A percentile compares a stretch with the other conserved stretches of the same genome.
Evolutionary conservation across 2,113 vertebrate species (phyloP).

Genomic region (Triplophysa tibetana): DNA sequence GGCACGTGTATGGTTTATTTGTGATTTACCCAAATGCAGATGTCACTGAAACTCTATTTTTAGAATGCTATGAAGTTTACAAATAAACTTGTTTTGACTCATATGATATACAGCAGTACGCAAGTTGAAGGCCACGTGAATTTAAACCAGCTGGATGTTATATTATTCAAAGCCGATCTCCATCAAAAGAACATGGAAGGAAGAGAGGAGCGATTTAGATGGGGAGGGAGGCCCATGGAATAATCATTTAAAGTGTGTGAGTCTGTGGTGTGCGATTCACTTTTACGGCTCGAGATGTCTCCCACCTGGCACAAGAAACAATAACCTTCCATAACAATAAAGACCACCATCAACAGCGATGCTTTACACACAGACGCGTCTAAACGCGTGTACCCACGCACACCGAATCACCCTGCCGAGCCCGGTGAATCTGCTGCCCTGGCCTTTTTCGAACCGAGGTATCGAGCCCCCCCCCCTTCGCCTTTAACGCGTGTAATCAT

Average conservation of each 20-base stretch:
- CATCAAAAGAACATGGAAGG: neutral
- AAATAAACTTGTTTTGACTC: conserved; percentile 13
- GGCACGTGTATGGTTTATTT: no score
- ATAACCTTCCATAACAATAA: conserved; percentile 54
- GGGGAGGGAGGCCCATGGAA: conserved; percentile 35
- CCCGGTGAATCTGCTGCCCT: conserved; percentile 46
- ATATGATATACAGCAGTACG: neutral
- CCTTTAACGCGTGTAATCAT: conserved; percentile 68
- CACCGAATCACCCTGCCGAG: conserved; percentile 49
- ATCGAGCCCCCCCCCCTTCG: conserved; percentile 41
- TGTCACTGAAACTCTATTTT: neutral
- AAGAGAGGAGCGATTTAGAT: conserved; percentile 11
- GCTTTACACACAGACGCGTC: conserved; percentile 35
- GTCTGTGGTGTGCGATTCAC: conserved; percentile 43
- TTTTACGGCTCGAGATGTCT: conserved; percentile 52
- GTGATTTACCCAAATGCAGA: neutral
- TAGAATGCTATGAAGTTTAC: no score
- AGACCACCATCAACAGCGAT: conserved; percentile 45
- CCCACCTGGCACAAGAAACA: conserved; percentile 47
- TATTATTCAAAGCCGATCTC: conserved; percentile 9
- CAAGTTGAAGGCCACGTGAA: neutral
- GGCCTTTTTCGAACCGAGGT: conserved; percentile 39
- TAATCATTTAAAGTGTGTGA: conserved; percentile 54
- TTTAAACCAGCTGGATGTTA: neutral
- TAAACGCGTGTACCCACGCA: conserved; percentile 33